These are phyloP conservation scores for Drosophila subsilvestris DNA, from an alignment of 2,888 invertebrate genomes.

Conservation along the genomic window DNA sequence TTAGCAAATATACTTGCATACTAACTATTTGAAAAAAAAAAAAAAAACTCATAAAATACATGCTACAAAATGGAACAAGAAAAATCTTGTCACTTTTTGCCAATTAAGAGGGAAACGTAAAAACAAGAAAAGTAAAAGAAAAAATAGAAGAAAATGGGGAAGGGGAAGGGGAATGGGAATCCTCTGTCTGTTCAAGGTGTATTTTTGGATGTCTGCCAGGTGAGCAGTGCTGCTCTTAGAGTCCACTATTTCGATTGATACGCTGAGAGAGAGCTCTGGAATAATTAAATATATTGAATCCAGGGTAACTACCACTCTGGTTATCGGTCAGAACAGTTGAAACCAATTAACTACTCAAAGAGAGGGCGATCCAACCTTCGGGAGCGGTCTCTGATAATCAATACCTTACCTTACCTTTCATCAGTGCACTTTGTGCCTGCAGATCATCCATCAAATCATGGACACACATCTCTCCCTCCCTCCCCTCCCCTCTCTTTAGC, in stretches of 20 bases:
- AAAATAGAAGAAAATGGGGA: conserved; percentile 1
- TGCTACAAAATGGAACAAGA: conserved; percentile 36
- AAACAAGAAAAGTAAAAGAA: conserved; percentile 3
- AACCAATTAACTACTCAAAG: no score
- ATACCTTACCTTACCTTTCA: neutral
- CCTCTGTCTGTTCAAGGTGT: neutral
- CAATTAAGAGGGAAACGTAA: conserved; percentile 54
- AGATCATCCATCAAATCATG: conserved; percentile 44
- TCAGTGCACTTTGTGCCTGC: conserved; percentile 9
- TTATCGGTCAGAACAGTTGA: no score
- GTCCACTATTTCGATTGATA: neutral
- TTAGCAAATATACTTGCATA: conserved; percentile 36
- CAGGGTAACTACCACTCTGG: neutral
- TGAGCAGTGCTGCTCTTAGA: no score
- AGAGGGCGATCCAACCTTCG: no score
- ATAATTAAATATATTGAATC: neutral
- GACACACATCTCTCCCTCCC: neutral
- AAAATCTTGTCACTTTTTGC: conserved; percentile 68
- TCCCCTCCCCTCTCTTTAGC: no score
- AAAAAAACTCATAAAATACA: neutral
- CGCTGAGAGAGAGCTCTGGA: neutral
- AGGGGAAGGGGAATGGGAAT: conserved; percentile 1
- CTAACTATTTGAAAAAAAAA: conserved; percentile 9
- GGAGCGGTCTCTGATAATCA: neutral
- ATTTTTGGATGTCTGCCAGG: no score